Conservation (phyloP, 1,140 invertebrate species). For the Diprion similis region DNA sequence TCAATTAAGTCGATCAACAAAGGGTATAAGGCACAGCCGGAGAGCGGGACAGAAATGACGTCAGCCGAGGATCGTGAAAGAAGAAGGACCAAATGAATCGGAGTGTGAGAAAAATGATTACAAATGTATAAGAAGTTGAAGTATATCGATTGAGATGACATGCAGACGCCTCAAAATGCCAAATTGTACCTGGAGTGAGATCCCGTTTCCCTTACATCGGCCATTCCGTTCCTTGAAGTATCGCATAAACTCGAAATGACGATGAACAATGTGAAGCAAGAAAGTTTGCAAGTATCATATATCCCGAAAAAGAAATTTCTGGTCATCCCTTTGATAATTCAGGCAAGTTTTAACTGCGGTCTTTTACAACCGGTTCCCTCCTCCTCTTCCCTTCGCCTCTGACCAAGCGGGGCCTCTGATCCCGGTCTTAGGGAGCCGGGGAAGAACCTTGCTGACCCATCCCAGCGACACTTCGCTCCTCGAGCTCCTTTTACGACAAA, state of each 20-base stretch:
- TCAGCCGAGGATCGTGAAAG: background rate
- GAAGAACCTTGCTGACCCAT: slow-evolving; percentile 21
- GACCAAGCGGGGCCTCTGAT: background rate
- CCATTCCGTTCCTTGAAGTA: too few relatives aligned
- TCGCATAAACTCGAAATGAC: too few relatives aligned
- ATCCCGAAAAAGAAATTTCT: too few relatives aligned
- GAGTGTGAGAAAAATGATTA: too few relatives aligned
- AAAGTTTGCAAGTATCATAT: too few relatives aligned
- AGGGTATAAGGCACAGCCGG: background rate
- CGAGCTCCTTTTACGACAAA: slow-evolving; percentile 53
- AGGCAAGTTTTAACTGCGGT: slow-evolving; percentile 57
- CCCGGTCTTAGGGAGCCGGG: background rate
- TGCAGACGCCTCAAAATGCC: too few relatives aligned
- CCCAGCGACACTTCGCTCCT: slow-evolving; percentile 2
- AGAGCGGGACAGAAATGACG: background rate
- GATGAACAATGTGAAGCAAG: too few relatives aligned
- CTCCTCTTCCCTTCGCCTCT: slow-evolving; percentile 21
- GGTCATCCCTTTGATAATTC: slow-evolving; percentile 52
- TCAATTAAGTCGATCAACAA: slow-evolving; percentile 8
- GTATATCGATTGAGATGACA: too few relatives aligned
- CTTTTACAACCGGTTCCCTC: slow-evolving; percentile 47
- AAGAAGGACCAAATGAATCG: background rate
- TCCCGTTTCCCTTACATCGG: too few relatives aligned
- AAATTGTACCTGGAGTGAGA: too few relatives aligned
- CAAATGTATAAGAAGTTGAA: too few relatives aligned